Conservation (phyloP, 2,888 invertebrate genomes). For the Scaeva pyrastri region DNA sequence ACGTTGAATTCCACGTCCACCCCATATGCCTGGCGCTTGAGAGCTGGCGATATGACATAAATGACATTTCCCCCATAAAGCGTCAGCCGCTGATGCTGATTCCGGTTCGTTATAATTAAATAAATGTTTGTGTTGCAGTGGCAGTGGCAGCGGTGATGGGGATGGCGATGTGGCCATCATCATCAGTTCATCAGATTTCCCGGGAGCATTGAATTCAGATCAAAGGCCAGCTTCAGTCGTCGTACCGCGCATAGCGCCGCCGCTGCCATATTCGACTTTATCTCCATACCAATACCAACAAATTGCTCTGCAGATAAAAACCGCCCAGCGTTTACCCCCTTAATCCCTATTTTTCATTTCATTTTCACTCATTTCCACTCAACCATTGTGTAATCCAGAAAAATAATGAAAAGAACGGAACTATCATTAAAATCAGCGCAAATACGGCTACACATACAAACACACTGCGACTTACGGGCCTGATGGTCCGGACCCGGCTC, state of each 20-base stretch:
- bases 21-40: slow-evolving; percentile 29
- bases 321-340: background rate
- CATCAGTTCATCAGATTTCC: slow-evolving; percentile 30
- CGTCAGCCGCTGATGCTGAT: slow-evolving; percentile 39
- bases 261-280: background rate
- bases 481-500: background rate
- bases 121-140: slow-evolving; percentile 69
- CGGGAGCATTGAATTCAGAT: slow-evolving; percentile 63
- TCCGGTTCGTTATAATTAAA: slow-evolving; percentile 70
- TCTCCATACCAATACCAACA: slow-evolving; percentile 49
- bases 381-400: slow-evolving; percentile 48
- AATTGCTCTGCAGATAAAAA: slow-evolving; percentile 53
- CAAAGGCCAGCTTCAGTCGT: slow-evolving; percentile 34
- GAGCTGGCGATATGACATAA: slow-evolving; percentile 58
- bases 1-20: slow-evolving; percentile 2
- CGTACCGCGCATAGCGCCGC: background rate
- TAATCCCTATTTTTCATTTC: background rate
- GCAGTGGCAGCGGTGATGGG: background rate
- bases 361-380: slow-evolving; percentile 4
- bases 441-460: slow-evolving; percentile 35
- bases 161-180: too few relatives aligned
- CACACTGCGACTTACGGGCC: background rate
- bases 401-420: slow-evolving; percentile 52
- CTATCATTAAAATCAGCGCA: slow-evolving; percentile 60
- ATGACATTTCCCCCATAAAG: slow-evolving; percentile 48